Evolutionary conservation across 2,888 invertebrate genomes (phyloP), one percentile per base, ranked within the genome.

Genomic region (Melinaea marsaeus): DNA sequence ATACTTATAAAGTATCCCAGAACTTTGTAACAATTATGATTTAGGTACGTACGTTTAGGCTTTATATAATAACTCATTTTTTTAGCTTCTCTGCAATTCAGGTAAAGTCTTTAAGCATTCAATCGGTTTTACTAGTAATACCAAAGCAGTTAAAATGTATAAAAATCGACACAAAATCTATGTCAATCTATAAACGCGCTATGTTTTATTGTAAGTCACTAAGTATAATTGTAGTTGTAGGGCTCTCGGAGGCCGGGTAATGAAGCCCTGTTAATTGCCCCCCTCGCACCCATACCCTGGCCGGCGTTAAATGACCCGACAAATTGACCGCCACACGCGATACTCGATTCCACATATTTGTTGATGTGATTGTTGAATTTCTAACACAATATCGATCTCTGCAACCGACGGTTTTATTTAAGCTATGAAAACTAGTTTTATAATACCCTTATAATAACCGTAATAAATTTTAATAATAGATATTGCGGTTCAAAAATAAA

Each of bases 251-350:
- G 75, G 75, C 74, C 22, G 22, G 72, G 72, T 78, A 82, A 82
- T 81, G 85, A 88, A 88, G 83, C 85, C 85, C 80, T 79, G 80
- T 83, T 87, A 88, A 89, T 88, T 89, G 88, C 85, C 84, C 80
- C 76, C 79, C 77, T 79, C 65, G 72, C 76, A 79, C 85, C 86
- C 87, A 82, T 85, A 85, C 84, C 82, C 83, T 77, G 77, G 71
- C 79, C 77, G 77, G 77, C 77, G 80, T 83, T 81, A 83, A 88
- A 85, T 85, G 86, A 86, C 83, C 84, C 79, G 79, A 83, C 87
- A 88, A 90, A 89, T 88, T 90, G 86, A 86, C 82, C 80, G 79
- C 77, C 79, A 77, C 90, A 90, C 89, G 90, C 90, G 80, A 90
- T 82, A 73, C 75, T 79, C 79, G 72, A 75, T 77, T 64, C 55